These are phyloP conservation scores for Oscheius sp. DNA, from an alignment of 1,140 invertebrate genomes.

Conservation along the genomic window DNA sequence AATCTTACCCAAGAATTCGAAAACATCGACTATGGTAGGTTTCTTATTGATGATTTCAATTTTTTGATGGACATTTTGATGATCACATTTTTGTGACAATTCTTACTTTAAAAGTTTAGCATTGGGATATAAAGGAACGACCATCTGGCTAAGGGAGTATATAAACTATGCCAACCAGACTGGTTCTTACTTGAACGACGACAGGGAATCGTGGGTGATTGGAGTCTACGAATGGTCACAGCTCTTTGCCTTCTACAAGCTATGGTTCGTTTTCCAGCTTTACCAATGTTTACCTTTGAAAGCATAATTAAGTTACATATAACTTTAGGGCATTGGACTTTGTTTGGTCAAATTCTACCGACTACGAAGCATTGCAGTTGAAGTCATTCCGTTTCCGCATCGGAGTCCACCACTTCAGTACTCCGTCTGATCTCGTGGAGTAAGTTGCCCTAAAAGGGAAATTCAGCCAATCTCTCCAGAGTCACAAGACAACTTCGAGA, in stretches of 20 bases:
- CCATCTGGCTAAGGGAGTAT: slow-evolving; percentile 58
- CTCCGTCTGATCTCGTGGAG: slow-evolving; percentile 55
- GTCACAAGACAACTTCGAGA: slow-evolving; percentile 67
- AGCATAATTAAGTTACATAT: slow-evolving; percentile 11
- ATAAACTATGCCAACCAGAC: slow-evolving; percentile 58
- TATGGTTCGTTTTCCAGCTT: too few species aligned
- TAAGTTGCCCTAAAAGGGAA: slow-evolving; percentile 7
- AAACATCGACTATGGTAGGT: slow-evolving; percentile 30
- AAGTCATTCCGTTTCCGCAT: slow-evolving; percentile 58
- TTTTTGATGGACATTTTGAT: too few species aligned
- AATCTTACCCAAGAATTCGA: slow-evolving; percentile 55
- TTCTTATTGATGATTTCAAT: too few species aligned
- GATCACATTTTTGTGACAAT: too few species aligned
- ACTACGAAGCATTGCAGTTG: slow-evolving; percentile 47
- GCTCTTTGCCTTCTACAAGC: slow-evolving; percentile 59
- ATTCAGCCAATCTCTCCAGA: neutral
- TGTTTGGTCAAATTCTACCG: slow-evolving; percentile 46
- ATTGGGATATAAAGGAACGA: slow-evolving; percentile 54
- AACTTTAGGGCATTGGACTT: slow-evolving; percentile 57
- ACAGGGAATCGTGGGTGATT: slow-evolving; percentile 54
- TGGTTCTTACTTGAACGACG: slow-evolving; percentile 51
- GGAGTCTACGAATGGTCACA: slow-evolving; percentile 59
- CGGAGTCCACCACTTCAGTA: slow-evolving; percentile 56
- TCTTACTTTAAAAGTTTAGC: slow-evolving; percentile 15
- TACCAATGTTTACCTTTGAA: slow-evolving; percentile 34